phyloP scores from a whole-genome alignment of 2,888 invertebrate species.

The Epiperipatus broadwayi region DNA sequence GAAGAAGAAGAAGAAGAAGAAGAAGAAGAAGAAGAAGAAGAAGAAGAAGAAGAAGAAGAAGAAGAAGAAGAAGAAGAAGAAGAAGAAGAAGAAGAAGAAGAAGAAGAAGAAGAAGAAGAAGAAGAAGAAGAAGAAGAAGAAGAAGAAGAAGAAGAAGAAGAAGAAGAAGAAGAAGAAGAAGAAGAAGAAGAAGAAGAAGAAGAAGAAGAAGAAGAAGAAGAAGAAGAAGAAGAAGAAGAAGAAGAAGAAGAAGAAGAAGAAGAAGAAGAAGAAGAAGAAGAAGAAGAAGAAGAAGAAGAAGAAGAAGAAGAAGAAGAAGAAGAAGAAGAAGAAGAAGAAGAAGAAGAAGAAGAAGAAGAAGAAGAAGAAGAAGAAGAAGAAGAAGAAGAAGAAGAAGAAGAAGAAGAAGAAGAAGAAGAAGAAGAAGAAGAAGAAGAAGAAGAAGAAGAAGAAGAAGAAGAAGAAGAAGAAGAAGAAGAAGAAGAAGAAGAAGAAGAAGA shows the following conservation, averaged over 20 bases:
- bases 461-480: slow-evolving; percentile 1
- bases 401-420: slow-evolving; percentile 4
- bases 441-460: slow-evolving; percentile 4
- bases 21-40: slow-evolving; percentile 1
- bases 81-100: slow-evolving; percentile 4
- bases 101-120: slow-evolving; percentile 1
- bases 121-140: slow-evolving; percentile 4
- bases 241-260: slow-evolving; percentile 4
- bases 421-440: slow-evolving; percentile 4
- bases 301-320: slow-evolving; percentile 4
- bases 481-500: slow-evolving; percentile 1
- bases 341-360: slow-evolving; percentile 4
- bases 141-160: slow-evolving; percentile 1
- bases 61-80: slow-evolving; percentile 1
- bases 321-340: slow-evolving; percentile 4
- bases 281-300: slow-evolving; percentile 4
- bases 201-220: slow-evolving; percentile 4
- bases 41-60: slow-evolving; percentile 4
- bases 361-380: slow-evolving; percentile 4
- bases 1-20: slow-evolving; percentile 4
- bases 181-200: slow-evolving; percentile 1
- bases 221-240: slow-evolving; percentile 1
- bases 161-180: slow-evolving; percentile 4
- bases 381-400: slow-evolving; percentile 4
- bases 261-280: neutral